Conservation (phyloP, 2,888 invertebrate species). For the Epiperipatus broadwayi region DNA sequence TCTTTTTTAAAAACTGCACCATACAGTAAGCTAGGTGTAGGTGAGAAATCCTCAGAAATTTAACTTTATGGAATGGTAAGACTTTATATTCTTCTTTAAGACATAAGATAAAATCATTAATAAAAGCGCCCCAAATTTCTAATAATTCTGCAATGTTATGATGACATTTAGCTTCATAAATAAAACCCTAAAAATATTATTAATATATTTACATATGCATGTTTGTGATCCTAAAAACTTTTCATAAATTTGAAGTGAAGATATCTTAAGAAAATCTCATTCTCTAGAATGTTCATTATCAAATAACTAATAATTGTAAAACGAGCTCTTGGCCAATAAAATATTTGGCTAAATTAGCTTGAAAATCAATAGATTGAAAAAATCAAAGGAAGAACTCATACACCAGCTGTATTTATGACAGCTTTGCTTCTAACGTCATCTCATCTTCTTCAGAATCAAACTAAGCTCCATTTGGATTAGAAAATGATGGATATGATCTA, state of each 20-base stretch:
- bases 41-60: too few species aligned
- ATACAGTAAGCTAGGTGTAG: too few species aligned
- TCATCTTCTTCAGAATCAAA: too few species aligned
- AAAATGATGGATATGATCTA: too few species aligned
- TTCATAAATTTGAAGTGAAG: slow-evolving; percentile 89
- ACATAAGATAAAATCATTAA: too few species aligned
- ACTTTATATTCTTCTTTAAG: too few species aligned
- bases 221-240: slow-evolving; percentile 88
- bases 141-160: slow-evolving; percentile 90
- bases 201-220: slow-evolving; percentile 93
- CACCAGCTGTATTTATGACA: slow-evolving; percentile 37
- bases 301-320: slow-evolving; percentile 67
- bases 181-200: slow-evolving; percentile 91
- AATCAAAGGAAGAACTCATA: slow-evolving; percentile 49
- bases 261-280: slow-evolving; percentile 91
- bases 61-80: too few species aligned
- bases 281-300: slow-evolving; percentile 93
- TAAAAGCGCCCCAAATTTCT: slow-evolving; percentile 74
- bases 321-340: slow-evolving; percentile 91
- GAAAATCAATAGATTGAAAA: slow-evolving; percentile 79
- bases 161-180: slow-evolving; percentile 95
- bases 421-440: too few species aligned
- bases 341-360: slow-evolving; percentile 72
- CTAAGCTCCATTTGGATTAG: too few species aligned
- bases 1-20: too few species aligned